phyloP scores from a whole-genome alignment of 2,888 invertebrate genomes.

The Aproaerema taeniolella region DNA sequence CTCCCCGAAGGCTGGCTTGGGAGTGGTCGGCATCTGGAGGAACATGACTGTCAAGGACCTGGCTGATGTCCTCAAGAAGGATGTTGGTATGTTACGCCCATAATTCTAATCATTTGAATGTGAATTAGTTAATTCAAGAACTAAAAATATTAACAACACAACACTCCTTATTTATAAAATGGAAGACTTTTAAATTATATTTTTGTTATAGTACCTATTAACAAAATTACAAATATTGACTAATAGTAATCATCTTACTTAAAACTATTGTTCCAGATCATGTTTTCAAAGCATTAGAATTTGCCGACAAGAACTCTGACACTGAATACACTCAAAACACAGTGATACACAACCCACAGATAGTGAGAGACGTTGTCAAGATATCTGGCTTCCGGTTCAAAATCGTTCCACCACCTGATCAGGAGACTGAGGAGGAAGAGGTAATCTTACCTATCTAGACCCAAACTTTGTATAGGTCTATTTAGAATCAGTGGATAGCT shows the following conservation, averaged over 20 bases:
- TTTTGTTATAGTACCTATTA: no score
- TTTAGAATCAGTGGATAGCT: no score
- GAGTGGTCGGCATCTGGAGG: constrained; percentile 84
- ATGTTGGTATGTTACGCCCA: constrained; percentile 70
- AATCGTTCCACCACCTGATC: constrained; percentile 70
- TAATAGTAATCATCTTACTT: no score
- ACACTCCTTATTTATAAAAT: no score
- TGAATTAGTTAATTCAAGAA: no score
- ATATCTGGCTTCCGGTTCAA: constrained; percentile 81
- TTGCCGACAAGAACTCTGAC: constrained; percentile 76
- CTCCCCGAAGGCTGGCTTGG: constrained; percentile 72
- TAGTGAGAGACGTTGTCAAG: constrained; percentile 82
- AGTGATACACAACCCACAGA: constrained; percentile 79
- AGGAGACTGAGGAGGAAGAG: constrained; percentile 50
- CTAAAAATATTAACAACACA: no score
- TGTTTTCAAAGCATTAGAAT: constrained; percentile 82
- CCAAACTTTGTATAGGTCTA: no score
- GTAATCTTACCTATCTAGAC: no score
- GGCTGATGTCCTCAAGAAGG: constrained; percentile 79
- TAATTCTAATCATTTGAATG: no score
- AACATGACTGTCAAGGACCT: constrained; percentile 89
- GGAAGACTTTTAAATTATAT: no score
- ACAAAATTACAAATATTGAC: no score
- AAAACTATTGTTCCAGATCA: constrained; percentile 82
- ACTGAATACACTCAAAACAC: constrained; percentile 69